Conservation (phyloP, 1,140 invertebrate genomes). For the Pseudoatta argentina region DNA sequence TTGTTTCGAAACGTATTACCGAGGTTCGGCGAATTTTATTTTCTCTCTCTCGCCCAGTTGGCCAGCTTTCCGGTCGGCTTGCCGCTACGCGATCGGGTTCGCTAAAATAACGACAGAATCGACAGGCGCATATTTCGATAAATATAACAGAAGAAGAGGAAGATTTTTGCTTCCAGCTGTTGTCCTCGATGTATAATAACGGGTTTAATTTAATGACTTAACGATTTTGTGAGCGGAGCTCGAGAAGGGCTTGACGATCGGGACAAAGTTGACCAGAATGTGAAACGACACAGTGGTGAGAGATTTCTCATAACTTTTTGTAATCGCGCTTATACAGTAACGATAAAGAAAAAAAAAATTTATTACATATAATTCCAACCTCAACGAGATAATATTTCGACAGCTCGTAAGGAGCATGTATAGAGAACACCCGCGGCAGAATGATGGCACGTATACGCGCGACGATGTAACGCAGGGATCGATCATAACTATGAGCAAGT, state of each 20-base stretch:
- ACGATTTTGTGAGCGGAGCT: not conserved
- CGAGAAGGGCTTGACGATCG: not conserved
- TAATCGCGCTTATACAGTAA: not conserved
- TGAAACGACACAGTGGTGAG: too few species aligned
- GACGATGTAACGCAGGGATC: slow-evolving; percentile 41
- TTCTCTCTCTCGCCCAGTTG: slow-evolving; percentile 19
- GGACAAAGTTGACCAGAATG: not conserved
- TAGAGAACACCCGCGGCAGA: slow-evolving; percentile 8
- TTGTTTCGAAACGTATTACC: slow-evolving; percentile 79
- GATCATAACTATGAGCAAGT: slow-evolving; percentile 49
- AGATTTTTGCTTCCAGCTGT: not conserved
- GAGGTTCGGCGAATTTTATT: slow-evolving; percentile 71
- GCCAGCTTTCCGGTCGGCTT: slow-evolving; percentile 48
- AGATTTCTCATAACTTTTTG: not conserved
- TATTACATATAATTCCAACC: not conserved
- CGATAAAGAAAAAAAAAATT: not conserved
- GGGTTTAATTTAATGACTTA: not conserved
- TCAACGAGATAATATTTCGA: slow-evolving; percentile 43
- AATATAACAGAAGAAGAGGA: not conserved
- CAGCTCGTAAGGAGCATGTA: not conserved
- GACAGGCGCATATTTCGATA: slow-evolving; percentile 15
- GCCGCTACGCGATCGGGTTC: slow-evolving; percentile 12
- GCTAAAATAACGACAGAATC: slow-evolving; percentile 11
- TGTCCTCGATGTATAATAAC: not conserved
- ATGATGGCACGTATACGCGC: slow-evolving; percentile 43